These are phyloP conservation scores for Apodemia duryi DNA, from an alignment of 2,888 invertebrate genomes.

Conservation along the genomic window DNA sequence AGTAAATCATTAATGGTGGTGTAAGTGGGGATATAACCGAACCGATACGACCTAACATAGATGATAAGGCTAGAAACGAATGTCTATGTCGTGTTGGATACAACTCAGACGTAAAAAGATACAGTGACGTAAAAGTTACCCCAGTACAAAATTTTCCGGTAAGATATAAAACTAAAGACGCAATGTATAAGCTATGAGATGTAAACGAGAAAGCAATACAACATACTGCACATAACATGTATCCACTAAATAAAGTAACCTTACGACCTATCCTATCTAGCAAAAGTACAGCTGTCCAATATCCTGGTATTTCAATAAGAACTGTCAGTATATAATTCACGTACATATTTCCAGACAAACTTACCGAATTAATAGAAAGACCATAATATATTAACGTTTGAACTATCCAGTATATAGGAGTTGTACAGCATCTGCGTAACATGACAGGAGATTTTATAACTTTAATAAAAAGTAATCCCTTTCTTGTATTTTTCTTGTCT, in stretches of 20 bases:
- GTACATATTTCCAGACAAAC: conserved; percentile 86
- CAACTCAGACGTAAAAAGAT: conserved; percentile 84
- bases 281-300: conserved; percentile 80
- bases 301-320: conserved; percentile 86
- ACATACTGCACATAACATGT: conserved; percentile 65
- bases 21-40: conserved; percentile 85
- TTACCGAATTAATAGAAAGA: conserved; percentile 86
- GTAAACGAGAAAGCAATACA: conserved; percentile 75
- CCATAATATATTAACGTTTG: conserved; percentile 90
- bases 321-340: conserved; percentile 84
- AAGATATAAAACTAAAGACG: conserved; percentile 70
- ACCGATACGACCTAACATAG: conserved; percentile 85
- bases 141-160: conserved; percentile 83
- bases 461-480: conserved; percentile 48
- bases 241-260: conserved; percentile 56
- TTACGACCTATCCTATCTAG: conserved; percentile 81
- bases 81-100: conserved; percentile 85
- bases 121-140: conserved; percentile 81
- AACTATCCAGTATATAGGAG: conserved; percentile 88
- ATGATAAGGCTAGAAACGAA: conserved; percentile 83
- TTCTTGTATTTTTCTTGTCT: conserved; percentile 33
- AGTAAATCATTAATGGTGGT: conserved; percentile 78
- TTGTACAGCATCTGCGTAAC: conserved; percentile 80
- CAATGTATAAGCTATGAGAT: conserved; percentile 48
- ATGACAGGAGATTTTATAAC: conserved; percentile 76